These are phyloP conservation scores for Popillia japonica DNA, from an alignment of 1,140 invertebrate species.

Conservation along the genomic window DNA sequence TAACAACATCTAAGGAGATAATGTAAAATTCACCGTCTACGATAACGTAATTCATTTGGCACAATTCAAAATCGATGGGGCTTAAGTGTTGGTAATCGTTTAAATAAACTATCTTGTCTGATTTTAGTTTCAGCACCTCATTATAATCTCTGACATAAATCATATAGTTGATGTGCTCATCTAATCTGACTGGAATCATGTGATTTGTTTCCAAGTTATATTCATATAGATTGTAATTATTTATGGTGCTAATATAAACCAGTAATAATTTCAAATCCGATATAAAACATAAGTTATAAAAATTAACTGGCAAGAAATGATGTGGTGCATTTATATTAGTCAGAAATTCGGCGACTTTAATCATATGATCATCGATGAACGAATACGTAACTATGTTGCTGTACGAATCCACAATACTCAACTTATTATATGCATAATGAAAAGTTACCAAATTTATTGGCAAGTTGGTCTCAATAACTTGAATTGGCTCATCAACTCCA, in stretches of 20 bases:
- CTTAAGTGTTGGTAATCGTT: constrained; percentile 14
- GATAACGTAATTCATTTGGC: neutral
- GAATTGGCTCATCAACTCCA: neutral
- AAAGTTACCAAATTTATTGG: neutral
- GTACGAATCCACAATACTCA: neutral
- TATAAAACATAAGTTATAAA: constrained; percentile 7
- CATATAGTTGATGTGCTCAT: neutral
- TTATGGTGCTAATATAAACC: neutral
- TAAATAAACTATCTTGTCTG: neutral
- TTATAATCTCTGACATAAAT: neutral
- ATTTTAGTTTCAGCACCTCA: neutral
- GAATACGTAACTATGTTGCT: neutral
- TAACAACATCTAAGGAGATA: neutral
- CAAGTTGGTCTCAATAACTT: neutral
- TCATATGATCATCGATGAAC: neutral
- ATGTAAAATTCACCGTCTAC: neutral
- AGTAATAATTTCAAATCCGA: neutral
- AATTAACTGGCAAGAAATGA: neutral
- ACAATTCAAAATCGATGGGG: neutral
- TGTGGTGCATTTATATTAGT: neutral
- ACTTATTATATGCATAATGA: neutral
- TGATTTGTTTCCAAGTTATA: neutral
- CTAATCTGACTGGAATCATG: neutral
- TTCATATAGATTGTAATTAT: neutral
- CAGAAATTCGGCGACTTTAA: neutral